These are phyloP conservation scores for Cordilura impudica DNA, from an alignment of 2,888 invertebrate genomes.

Conservation along the genomic window DNA sequence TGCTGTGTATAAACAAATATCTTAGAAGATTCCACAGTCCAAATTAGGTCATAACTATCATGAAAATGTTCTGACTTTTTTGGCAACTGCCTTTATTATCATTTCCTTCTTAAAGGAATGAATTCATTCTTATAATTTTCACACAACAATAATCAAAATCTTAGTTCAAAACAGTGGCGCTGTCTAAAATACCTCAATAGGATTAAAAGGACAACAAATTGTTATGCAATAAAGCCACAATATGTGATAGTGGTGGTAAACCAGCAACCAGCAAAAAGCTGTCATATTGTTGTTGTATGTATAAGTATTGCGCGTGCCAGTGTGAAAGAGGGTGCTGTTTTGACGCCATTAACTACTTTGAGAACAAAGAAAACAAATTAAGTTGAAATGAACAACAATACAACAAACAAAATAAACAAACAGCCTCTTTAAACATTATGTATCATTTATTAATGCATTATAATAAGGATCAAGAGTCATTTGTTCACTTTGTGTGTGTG, in stretches of 20 bases:
- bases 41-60: too few relatives aligned
- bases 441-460: conserved; percentile 60
- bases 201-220: conserved; percentile 64
- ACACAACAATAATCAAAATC: not conserved
- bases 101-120: not conserved
- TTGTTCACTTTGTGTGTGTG: conserved; percentile 21
- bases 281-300: not conserved
- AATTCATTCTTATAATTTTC: not conserved
- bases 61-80: too few relatives aligned
- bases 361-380: conserved; percentile 22
- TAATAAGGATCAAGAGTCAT: conserved; percentile 58
- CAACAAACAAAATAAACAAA: conserved; percentile 49
- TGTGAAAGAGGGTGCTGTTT: conserved; percentile 47
- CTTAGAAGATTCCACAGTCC: too few relatives aligned
- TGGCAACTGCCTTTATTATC: too few relatives aligned
- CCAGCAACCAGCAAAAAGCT: conserved; percentile 35
- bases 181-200: conserved; percentile 61
- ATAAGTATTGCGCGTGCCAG: not conserved
- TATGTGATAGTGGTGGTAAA: conserved; percentile 57
- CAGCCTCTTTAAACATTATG: conserved; percentile 45
- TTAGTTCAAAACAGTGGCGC: not conserved
- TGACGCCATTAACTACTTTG: conserved; percentile 30
- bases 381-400: conserved; percentile 37
- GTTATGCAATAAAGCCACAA: conserved; percentile 58
- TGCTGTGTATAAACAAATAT: too few relatives aligned